These are phyloP conservation scores for Lysandra bellargus DNA, from an alignment of 2,888 invertebrate species.

Conservation along the genomic window DNA sequence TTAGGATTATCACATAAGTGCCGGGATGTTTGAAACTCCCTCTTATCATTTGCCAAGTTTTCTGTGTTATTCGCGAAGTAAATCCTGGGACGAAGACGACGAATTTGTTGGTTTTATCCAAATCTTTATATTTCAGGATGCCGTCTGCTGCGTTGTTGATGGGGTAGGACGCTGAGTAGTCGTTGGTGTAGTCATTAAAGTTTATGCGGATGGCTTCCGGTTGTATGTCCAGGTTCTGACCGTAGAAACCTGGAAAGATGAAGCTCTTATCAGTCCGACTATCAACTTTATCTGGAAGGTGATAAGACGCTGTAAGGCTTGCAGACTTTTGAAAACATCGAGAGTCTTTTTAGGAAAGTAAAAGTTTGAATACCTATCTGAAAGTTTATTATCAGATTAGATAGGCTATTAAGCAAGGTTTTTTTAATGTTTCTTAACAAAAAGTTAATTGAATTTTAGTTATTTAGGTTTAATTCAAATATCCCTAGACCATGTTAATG, in stretches of 20 bases:
- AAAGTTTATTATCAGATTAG: no score
- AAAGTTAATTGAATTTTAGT: no score
- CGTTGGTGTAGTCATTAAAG: constrained; percentile 60
- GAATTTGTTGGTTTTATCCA: constrained; percentile 59
- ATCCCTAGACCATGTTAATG: no score
- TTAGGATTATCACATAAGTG: constrained; percentile 67
- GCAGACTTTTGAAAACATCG: no score
- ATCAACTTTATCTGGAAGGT: not conserved
- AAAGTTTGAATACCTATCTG: no score
- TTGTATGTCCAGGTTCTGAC: constrained; percentile 54
- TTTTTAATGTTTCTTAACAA: no score
- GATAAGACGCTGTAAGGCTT: not conserved
- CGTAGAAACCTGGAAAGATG: constrained; percentile 58
- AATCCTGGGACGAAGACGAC: constrained; percentile 67
- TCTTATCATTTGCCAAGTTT: constrained; percentile 59
- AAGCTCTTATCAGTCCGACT: not conserved
- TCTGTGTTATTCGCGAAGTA: constrained; percentile 63
- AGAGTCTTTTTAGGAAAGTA: no score
- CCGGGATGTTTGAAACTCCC: constrained; percentile 61
- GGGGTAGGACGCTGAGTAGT: constrained; percentile 49
- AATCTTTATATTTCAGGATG: constrained; percentile 52
- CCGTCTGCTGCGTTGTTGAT: constrained; percentile 58
- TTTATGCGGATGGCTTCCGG: constrained; percentile 60
- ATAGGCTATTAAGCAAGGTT: no score
- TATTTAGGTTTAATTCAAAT: no score